A percentile compares a stretch with the other conserved stretches of the same genome.
phyloP scores from a whole-genome alignment of 2,888 invertebrate genomes.

The Dione juno region DNA sequence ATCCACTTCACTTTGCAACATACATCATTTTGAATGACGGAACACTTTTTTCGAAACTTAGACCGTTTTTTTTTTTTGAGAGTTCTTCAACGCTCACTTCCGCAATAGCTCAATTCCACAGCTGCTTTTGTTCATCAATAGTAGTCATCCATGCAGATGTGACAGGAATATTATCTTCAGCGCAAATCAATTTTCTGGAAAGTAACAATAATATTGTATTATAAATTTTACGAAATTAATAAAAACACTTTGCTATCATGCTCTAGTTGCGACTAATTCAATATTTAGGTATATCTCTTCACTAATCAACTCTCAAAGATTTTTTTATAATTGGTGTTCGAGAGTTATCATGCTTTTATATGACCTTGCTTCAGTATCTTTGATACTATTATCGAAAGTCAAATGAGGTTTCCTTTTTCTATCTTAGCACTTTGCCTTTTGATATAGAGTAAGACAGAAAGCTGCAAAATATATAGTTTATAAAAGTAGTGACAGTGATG shows the following conservation, averaged over 20 bases:
- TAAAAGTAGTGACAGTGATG: neutral
- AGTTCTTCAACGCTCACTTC: conserved; percentile 50
- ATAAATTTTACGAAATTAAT: neutral
- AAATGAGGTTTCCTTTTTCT: too few relatives aligned
- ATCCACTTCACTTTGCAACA: neutral
- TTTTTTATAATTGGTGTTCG: too few relatives aligned
- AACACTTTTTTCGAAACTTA: conserved; percentile 50
- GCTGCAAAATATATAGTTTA: neutral
- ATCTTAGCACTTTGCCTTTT: too few relatives aligned
- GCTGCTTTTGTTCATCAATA: conserved; percentile 51
- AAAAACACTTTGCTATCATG: too few relatives aligned
- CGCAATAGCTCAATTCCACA: conserved; percentile 49
- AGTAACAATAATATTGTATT: neutral
- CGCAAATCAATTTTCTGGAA: conserved; percentile 52
- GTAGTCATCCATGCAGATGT: conserved; percentile 54
- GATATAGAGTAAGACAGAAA: neutral
- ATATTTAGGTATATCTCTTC: too few relatives aligned
- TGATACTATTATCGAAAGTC: too few relatives aligned
- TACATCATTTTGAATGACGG: conserved; percentile 52
- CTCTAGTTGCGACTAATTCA: too few relatives aligned
- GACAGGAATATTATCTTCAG: conserved; percentile 51
- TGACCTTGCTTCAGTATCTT: too few relatives aligned
- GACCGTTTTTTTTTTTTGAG: conserved; percentile 41
- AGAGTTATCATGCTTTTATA: too few relatives aligned
- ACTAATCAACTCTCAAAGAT: too few relatives aligned